A percentile compares a stretch with the other conserved stretches of the same genome.
phyloP scores from a whole-genome alignment of 2,113 vertebrate genomes.

The Loxodonta africana region DNA sequence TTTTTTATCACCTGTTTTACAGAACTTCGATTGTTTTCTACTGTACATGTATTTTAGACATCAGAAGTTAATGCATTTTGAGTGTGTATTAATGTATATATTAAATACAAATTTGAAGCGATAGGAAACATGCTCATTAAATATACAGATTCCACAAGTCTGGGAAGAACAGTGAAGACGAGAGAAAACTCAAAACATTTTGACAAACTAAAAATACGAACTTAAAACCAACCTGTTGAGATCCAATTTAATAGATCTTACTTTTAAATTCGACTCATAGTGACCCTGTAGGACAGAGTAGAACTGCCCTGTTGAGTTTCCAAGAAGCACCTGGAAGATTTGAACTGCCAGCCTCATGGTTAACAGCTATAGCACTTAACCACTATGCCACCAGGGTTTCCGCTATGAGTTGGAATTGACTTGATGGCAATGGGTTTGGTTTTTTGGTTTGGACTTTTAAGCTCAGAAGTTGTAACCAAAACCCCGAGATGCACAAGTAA shows the following conservation, averaged over 20 bases:
- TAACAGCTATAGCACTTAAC: too few species aligned
- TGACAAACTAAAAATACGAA: conserved; percentile 21
- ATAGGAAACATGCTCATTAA: conserved; percentile 4
- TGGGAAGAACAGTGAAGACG: conserved; percentile 16
- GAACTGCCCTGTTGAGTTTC: too few species aligned
- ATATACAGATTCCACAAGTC: neutral
- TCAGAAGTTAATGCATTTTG: conserved; percentile 48
- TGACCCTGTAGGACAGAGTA: too few species aligned
- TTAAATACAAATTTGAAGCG: conserved; percentile 26
- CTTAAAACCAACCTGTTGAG: conserved; percentile 44
- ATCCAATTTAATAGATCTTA: conserved; percentile 53
- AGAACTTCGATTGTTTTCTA: conserved; percentile 68
- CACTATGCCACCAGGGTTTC: too few species aligned
- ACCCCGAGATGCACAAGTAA: neutral
- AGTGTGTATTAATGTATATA: conserved; percentile 11
- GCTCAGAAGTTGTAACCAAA: conserved; percentile 25
- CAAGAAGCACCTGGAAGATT: too few species aligned
- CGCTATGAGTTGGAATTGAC: too few species aligned
- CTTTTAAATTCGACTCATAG: neutral
- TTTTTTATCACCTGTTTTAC: conserved; percentile 30
- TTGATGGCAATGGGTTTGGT: too few species aligned
- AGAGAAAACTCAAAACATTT: conserved; percentile 33
- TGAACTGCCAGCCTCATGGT: too few species aligned
- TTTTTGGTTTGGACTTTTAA: neutral
- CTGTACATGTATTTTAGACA: conserved; percentile 12